Conservation (phyloP, 2,888 invertebrate genomes). For the Zeuzera pyrina region DNA sequence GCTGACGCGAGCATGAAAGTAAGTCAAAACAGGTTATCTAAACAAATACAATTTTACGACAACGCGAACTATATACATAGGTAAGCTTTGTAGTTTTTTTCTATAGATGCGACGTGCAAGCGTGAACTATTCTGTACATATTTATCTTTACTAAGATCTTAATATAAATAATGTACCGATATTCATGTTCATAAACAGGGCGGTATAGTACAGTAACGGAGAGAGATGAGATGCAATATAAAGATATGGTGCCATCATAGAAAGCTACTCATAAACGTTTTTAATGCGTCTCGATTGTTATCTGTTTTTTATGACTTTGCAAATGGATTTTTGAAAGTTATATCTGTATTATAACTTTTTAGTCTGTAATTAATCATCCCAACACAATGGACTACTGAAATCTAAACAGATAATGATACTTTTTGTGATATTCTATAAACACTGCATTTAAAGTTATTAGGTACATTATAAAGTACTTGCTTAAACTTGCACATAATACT, state of each 20-base stretch:
- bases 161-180: constrained; percentile 20
- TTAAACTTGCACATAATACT: too few species aligned
- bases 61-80: too few species aligned
- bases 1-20: too few species aligned
- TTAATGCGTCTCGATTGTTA: constrained; percentile 56
- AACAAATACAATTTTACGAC: too few species aligned
- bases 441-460: too few species aligned
- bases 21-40: too few species aligned
- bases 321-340: constrained; percentile 60
- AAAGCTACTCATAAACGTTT: constrained; percentile 52
- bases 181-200: constrained; percentile 21
- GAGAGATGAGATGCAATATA: constrained; percentile 48
- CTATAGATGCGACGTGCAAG: too few species aligned
- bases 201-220: constrained; percentile 27
- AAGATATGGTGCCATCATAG: constrained; percentile 50
- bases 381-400: constrained; percentile 1
- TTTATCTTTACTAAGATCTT: constrained; percentile 18
- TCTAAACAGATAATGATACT: too few species aligned
- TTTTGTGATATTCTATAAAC: too few species aligned
- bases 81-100: too few species aligned
- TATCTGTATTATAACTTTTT: constrained; percentile 41
- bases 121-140: too few species aligned
- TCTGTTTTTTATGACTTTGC: constrained; percentile 58
- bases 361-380: constrained; percentile 37
- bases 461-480: too few species aligned